Conservation (phyloP, 2,113 vertebrate species). For the Bujurquina vittata region DNA sequence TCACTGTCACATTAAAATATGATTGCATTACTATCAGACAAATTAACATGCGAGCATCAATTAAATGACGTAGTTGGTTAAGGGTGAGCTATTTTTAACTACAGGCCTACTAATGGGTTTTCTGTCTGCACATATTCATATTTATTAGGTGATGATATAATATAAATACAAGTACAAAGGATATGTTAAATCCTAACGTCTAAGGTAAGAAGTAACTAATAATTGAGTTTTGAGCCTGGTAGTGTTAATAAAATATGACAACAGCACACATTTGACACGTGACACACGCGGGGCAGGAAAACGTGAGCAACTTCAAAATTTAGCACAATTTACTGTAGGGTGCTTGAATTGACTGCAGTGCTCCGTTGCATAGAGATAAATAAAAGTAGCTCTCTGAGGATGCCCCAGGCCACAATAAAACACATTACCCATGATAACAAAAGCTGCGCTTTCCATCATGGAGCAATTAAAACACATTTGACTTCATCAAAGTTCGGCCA, state of each 20-base stretch:
- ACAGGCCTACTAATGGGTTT: neutral
- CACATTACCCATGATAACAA: neutral
- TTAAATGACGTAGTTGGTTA: neutral
- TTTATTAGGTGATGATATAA: neutral
- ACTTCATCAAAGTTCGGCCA: neutral
- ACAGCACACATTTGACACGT: neutral
- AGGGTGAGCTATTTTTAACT: neutral
- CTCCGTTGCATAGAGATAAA: neutral
- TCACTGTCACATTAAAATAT: neutral
- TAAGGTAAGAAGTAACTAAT: neutral
- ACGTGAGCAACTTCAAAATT: neutral
- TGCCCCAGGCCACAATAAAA: neutral
- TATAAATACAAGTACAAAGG: neutral
- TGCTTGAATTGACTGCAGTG: neutral
- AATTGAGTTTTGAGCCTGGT: neutral
- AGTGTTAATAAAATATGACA: accelerated
- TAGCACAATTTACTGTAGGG: neutral
- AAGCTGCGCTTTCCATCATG: neutral
- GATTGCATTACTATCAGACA: neutral
- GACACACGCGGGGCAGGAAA: neutral
- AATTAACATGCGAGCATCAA: neutral
- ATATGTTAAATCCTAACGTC: neutral
- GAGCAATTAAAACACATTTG: neutral
- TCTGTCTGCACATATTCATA: neutral
- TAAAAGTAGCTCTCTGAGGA: neutral